A percentile compares a stretch with the other conserved stretches of the same genome.
These are phyloP conservation scores for Dromococcyx pavoninus DNA, from an alignment of 2,797 vertebrate genomes.

Conservation along the genomic window DNA sequence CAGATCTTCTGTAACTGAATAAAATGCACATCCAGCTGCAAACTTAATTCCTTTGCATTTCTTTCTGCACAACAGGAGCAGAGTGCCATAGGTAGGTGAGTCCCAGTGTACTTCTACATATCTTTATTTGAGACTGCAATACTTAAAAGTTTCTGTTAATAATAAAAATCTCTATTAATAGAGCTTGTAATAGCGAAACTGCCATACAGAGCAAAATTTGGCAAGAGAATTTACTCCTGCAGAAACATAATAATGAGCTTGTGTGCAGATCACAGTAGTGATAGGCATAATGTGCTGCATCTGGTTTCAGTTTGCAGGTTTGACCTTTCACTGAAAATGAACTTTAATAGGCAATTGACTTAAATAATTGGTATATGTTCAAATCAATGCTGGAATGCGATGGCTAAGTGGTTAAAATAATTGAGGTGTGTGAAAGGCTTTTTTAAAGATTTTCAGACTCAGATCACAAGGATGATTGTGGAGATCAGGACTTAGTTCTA, in stretches of 20 bases:
- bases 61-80: neutral
- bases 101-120: neutral
- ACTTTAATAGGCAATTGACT: conserved; percentile 70
- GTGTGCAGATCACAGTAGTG: conserved; percentile 37
- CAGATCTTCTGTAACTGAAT: neutral
- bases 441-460: neutral
- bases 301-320: conserved; percentile 58
- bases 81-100: neutral
- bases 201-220: neutral
- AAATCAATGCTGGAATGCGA: conserved; percentile 33
- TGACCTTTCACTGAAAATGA: conserved; percentile 56
- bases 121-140: neutral
- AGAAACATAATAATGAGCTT: conserved; percentile 45
- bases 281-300: conserved; percentile 42
- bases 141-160: conserved; percentile 19
- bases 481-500: neutral
- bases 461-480: neutral
- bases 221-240: conserved; percentile 28
- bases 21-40: neutral
- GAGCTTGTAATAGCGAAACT: neutral
- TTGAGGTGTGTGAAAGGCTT: neutral
- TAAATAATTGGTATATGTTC: conserved; percentile 46
- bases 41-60: neutral
- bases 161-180: conserved; percentile 37
- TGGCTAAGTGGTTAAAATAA: conserved; percentile 56